Base-by-base conservation (phyloP, 2,888 invertebrate species). In the Elmis aenea region DNA sequence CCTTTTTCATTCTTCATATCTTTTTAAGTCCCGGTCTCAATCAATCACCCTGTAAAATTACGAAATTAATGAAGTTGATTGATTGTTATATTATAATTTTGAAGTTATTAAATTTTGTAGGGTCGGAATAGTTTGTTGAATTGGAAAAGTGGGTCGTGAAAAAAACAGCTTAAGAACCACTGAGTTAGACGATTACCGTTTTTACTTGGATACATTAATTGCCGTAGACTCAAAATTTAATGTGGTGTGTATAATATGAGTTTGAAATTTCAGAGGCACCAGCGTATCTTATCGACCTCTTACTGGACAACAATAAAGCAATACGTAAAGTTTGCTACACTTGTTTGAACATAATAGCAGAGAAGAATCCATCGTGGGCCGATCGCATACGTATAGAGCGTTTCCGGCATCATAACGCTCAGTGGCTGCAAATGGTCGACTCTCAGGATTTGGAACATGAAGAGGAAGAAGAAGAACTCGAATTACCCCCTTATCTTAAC, bases 361-460 rank as follows among this genome's bases (percentile, higher is more conserved):
- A 92, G 60, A 84, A 86, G 67, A 87, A 90, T 68, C 81, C 81
- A 46, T 86, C 88, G 37, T 97, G 96, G 96, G 87, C 91, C n/a
- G 83, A 81, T 34, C 79, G 91, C 57, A 93, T 97, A 42, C 90
- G 90, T 73, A 73, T 83, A 58, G 96, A 96, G 69, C 86, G 95
- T 53, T 99, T 97, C 70, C 81, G 93, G n/a, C 92, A 92, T 70
- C 95, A 97, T 70, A 99, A 99, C 68, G 89, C 91, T 0, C 95
- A 97, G 64, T 99, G 97, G 97, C 71, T 99, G 50, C 91, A 93
- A 57, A 95, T 96, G 85, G 91, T 97, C 21, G 92, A 94, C 67
- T 73, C 74, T 40, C 77, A 78, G 44, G 72, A 74, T 42, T 54
- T 67, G 23, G 63, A 64, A 20, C 61, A 59, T 2, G 65, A 66